A percentile compares a stretch with the other conserved stretches of the same genome.
Evolutionary conservation across 2,113 vertebrate species (phyloP).

Genomic region (Opisthocomus hoazin): DNA sequence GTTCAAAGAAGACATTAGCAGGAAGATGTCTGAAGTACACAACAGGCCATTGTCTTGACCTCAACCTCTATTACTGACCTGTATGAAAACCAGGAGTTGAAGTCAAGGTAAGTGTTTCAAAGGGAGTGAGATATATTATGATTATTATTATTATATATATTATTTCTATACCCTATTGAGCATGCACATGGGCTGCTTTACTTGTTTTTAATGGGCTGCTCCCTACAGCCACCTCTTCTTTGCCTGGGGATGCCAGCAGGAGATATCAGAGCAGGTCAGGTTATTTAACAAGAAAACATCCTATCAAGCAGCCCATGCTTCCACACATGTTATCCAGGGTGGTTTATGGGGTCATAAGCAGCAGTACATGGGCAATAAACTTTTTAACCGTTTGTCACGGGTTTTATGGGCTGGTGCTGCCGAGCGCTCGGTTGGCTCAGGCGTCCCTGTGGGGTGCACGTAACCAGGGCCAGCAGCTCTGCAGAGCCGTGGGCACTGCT

Average conservation of each 20-base stretch:
- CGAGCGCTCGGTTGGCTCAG: background rate
- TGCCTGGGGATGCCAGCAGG: accelerated
- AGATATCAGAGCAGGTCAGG: background rate
- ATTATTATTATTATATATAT: too few species aligned
- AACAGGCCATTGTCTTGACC: too few species aligned
- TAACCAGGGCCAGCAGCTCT: background rate
- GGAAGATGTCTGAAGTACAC: too few species aligned
- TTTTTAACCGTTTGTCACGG: background rate
- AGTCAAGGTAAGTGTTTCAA: too few species aligned
- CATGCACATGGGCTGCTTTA: background rate
- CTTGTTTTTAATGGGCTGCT: background rate
- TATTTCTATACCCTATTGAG: background rate
- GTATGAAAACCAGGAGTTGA: too few species aligned
- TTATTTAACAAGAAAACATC: background rate
- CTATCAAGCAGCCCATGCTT: background rate
- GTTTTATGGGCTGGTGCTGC: background rate
- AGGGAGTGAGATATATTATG: too few species aligned
- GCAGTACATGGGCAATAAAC: background rate
- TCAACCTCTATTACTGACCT: too few species aligned
- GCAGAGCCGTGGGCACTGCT: background rate
- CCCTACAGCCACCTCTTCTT: background rate
- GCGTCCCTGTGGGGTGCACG: accelerated
- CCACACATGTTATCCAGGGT: background rate
- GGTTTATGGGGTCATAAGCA: background rate
- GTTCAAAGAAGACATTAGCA: too few species aligned